phyloP scores from a whole-genome alignment of 2,797 vertebrate species.

The Neosilurus hyrtlii region DNA sequence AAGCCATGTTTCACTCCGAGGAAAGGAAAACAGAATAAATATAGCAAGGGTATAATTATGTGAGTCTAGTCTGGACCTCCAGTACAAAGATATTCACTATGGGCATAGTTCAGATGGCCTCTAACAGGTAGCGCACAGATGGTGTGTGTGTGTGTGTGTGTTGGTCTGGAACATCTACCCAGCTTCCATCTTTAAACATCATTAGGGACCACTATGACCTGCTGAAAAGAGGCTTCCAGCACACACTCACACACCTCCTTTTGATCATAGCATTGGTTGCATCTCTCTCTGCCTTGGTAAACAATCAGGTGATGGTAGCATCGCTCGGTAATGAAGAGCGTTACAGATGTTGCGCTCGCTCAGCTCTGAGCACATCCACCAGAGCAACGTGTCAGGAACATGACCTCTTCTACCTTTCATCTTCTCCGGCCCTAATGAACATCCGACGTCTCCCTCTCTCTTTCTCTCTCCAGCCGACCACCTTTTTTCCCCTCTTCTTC shows the following conservation, averaged over 20 bases:
- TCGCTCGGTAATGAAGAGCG: slow-evolving; percentile 67
- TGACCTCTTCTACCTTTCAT: slow-evolving; percentile 66
- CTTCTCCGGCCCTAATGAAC: slow-evolving; percentile 68
- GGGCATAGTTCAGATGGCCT: not conserved
- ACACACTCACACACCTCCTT: slow-evolving; percentile 48
- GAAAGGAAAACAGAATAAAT: not conserved
- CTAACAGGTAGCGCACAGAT: slow-evolving; percentile 1
- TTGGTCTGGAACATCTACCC: slow-evolving; percentile 31
- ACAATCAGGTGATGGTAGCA: slow-evolving; percentile 58
- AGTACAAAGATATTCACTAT: slow-evolving; percentile 22
- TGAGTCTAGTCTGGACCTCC: not conserved
- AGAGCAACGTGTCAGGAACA: slow-evolving; percentile 59
- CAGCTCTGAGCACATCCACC: slow-evolving; percentile 60
- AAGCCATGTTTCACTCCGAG: not conserved
- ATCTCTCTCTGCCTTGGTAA: slow-evolving; percentile 54
- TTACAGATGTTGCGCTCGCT: slow-evolving; percentile 62
- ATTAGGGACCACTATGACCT: slow-evolving; percentile 51
- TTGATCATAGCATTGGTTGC: slow-evolving; percentile 64
- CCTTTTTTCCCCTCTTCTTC: no score
- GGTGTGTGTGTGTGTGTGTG: not conserved
- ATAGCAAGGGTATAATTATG: not conserved
- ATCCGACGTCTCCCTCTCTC: slow-evolving; percentile 30
- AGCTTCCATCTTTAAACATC: slow-evolving; percentile 44
- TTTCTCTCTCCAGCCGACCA: not conserved
- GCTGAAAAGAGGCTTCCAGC: slow-evolving; percentile 38